Evolutionary conservation across 35 echinoderm and acorn worm genomes (phyloP).

Genomic region (Acanthaster planci): DNA sequence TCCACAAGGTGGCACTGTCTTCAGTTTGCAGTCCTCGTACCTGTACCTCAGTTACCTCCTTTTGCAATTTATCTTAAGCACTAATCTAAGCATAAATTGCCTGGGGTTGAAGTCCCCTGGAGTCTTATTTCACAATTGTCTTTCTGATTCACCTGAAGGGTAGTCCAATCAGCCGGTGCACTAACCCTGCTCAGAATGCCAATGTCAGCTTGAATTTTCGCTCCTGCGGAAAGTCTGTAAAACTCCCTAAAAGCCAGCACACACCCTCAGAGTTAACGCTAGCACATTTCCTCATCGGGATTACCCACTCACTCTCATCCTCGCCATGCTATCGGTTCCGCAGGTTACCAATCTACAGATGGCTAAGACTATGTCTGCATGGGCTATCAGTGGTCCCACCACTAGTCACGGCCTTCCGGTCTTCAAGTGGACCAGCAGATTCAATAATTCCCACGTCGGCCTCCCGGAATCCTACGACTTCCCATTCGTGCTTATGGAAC

Average conservation of each 20-base stretch:
- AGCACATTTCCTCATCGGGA: no score
- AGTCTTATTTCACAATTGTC: no score
- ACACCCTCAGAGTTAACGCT: not conserved
- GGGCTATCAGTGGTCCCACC: slow-evolving; percentile 82
- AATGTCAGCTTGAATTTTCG: not conserved
- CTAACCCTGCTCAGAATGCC: no score
- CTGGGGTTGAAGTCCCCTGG: no score
- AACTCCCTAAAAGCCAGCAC: not conserved
- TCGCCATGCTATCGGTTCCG: not conserved
- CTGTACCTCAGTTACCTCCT: no score
- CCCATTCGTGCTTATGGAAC: slow-evolving; percentile 73
- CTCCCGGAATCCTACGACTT: slow-evolving; percentile 76
- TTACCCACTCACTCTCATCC: no score
- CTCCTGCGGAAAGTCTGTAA: not conserved
- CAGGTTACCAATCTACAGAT: slow-evolving; percentile 80
- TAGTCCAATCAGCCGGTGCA: no score
- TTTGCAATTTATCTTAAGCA: no score
- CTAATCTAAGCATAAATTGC: no score
- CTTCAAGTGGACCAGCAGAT: slow-evolving; percentile 66
- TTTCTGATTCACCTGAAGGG: no score
- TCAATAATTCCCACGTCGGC: slow-evolving; percentile 61
- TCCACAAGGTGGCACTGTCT: no score
- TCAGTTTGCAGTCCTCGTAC: no score
- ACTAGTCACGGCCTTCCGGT: slow-evolving; percentile 49
- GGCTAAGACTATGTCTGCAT: slow-evolving; percentile 41